A percentile compares a stretch with the other conserved stretches of the same genome.
These are phyloP conservation scores for Pterocles orientalis DNA, from an alignment of 2,113 vertebrate species.

Conservation along the genomic window DNA sequence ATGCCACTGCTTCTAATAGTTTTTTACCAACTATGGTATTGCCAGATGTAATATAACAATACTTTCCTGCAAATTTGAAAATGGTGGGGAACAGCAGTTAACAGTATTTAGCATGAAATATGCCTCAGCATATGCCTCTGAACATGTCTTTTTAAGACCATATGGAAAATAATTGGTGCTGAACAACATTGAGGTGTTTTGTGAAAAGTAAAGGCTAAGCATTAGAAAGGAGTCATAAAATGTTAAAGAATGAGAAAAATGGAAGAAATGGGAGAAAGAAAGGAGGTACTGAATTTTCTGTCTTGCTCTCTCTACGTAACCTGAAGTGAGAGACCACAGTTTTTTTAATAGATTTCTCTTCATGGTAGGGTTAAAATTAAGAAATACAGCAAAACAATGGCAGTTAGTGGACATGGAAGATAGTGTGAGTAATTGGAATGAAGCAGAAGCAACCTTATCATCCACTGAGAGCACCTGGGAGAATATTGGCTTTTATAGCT, in stretches of 20 bases:
- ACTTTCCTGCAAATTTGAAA: constrained; percentile 23
- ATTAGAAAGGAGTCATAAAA: constrained; percentile 9
- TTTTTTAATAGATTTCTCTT: background rate
- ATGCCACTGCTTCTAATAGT: background rate
- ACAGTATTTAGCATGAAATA: constrained; percentile 62
- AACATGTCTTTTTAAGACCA: constrained; percentile 51
- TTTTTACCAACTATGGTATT: background rate
- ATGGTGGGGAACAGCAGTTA: constrained; percentile 47
- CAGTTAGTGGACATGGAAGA: background rate
- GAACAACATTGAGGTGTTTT: constrained; percentile 63
- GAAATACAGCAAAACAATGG: background rate
- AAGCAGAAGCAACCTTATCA: background rate
- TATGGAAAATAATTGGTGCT: constrained; percentile 60
- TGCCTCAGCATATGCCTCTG: constrained; percentile 63
- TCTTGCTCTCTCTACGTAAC: background rate
- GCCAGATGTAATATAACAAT: constrained; percentile 50
- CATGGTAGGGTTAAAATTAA: background rate
- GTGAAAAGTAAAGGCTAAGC: constrained; percentile 52
- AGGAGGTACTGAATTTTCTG: background rate
- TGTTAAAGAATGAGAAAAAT: background rate
- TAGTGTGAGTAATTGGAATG: background rate
- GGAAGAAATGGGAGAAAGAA: background rate
- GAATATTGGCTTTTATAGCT: background rate
- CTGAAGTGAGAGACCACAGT: background rate
- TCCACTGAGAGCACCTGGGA: background rate